phyloP scores from a whole-genome alignment of 1,140 invertebrate genomes.

The Rhynchophorus ferrugineus region DNA sequence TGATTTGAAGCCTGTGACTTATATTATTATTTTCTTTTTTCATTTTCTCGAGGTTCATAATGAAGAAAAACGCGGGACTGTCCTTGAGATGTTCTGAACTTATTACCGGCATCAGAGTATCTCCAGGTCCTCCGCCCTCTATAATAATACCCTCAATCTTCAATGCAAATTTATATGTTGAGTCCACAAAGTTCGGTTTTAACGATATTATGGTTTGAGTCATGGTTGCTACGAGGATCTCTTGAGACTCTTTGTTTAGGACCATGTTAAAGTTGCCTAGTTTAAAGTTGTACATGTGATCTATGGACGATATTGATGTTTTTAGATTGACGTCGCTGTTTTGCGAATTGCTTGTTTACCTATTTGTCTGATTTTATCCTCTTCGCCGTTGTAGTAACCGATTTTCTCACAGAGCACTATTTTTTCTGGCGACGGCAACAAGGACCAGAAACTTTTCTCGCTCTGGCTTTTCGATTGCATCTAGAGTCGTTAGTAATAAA shows the following conservation, averaged over 20 bases:
- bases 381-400: slow-evolving; percentile 35
- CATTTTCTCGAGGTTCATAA: slow-evolving; percentile 69
- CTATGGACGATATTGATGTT: slow-evolving; percentile 38
- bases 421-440: slow-evolving; percentile 60
- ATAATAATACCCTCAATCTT: slow-evolving; percentile 68
- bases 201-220: slow-evolving; percentile 49
- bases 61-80: slow-evolving; percentile 61
- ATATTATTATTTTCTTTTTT: slow-evolving; percentile 55
- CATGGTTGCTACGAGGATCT: slow-evolving; percentile 65
- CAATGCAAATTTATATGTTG: slow-evolving; percentile 26
- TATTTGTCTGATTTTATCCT: slow-evolving; percentile 16
- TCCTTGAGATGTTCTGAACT: slow-evolving; percentile 42
- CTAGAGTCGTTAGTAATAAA: slow-evolving; percentile 23
- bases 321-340: too few relatives aligned
- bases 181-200: slow-evolving; percentile 28
- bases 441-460: slow-evolving; percentile 54
- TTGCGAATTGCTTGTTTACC: slow-evolving; percentile 10
- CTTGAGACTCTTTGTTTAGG: slow-evolving; percentile 60
- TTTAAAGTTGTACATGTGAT: slow-evolving; percentile 73
- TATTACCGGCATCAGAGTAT: slow-evolving; percentile 63
- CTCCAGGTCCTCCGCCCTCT: slow-evolving; percentile 66
- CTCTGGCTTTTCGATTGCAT: slow-evolving; percentile 32
- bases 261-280: slow-evolving; percentile 66
- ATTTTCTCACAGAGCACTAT: slow-evolving; percentile 57
- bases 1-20: slow-evolving; percentile 60